These are phyloP conservation scores for Diplodus puntazzo DNA, from an alignment of 2,797 vertebrate genomes.

Conservation along the genomic window DNA sequence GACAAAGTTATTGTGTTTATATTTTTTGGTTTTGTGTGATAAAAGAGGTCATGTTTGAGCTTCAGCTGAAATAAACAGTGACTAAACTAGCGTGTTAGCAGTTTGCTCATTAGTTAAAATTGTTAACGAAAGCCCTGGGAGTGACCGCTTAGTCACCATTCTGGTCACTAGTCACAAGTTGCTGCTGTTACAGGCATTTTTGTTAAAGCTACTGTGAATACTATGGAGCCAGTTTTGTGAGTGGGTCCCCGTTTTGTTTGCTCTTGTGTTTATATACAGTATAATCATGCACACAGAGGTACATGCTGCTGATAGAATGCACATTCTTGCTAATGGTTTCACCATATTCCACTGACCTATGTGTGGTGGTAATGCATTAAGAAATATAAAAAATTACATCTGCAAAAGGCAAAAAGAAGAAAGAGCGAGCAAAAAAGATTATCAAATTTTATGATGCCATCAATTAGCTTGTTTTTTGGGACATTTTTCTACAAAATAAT, in stretches of 20 bases:
- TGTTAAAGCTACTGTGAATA: neutral
- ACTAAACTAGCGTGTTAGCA: neutral
- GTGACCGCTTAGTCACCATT: too few relatives aligned
- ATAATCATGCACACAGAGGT: neutral
- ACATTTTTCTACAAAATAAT: too few relatives aligned
- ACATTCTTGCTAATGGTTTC: neutral
- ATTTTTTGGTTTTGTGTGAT: too few relatives aligned
- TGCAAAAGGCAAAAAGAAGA: neutral
- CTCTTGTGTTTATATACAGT: neutral
- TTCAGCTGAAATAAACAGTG: too few relatives aligned
- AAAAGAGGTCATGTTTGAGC: too few relatives aligned
- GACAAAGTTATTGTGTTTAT: too few relatives aligned
- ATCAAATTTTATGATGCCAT: too few relatives aligned
- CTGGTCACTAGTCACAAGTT: too few relatives aligned
- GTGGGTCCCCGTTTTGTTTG: neutral
- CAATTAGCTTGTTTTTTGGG: too few relatives aligned
- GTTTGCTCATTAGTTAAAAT: too few relatives aligned
- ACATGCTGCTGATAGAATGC: neutral
- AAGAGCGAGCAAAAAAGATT: too few relatives aligned
- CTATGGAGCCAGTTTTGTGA: neutral
- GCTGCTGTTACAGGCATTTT: neutral
- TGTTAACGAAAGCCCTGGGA: too few relatives aligned
- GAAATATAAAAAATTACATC: neutral
- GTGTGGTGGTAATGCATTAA: neutral
- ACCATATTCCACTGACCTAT: neutral